phyloP scores from a whole-genome alignment of 64 coral and sea anemone genomes.

The Dendrophyllia cribrosa region DNA sequence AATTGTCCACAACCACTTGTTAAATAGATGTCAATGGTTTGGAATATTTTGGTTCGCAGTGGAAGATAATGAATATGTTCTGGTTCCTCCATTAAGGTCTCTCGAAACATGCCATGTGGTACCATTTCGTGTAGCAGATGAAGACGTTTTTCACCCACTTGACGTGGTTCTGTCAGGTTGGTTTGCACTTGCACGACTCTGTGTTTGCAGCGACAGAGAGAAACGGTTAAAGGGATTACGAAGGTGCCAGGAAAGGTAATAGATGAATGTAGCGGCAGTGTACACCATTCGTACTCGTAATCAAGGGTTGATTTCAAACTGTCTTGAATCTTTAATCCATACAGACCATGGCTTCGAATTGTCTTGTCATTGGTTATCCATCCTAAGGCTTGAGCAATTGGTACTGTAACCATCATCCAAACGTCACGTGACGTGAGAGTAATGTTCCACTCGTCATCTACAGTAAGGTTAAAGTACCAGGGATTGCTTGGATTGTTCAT shows the following conservation, averaged over 20 bases:
- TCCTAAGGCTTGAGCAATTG: neutral
- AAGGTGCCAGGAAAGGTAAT: neutral
- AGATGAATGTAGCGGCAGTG: neutral
- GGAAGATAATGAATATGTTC: neutral
- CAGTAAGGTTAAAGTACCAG: neutral
- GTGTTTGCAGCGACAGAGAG: constrained; percentile 4
- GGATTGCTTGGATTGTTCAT: neutral
- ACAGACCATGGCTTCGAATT: neutral
- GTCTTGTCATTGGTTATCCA: neutral
- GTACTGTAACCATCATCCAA: neutral
- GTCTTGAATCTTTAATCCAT: neutral
- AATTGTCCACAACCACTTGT: neutral
- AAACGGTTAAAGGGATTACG: neutral
- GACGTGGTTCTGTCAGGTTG: neutral
- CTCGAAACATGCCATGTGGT: neutral
- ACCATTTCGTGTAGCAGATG: constrained; percentile 15
- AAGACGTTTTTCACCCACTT: constrained; percentile 10
- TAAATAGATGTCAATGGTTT: constrained; percentile 13
- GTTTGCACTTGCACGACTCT: constrained; percentile 1
- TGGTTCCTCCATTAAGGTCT: neutral
- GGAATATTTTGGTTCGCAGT: neutral
- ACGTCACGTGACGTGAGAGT: neutral
- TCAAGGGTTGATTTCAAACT: neutral
- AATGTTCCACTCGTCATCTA: neutral
- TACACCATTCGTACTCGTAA: neutral